These are phyloP conservation scores for Notospermus geniculatus DNA, from an alignment of 1,140 invertebrate genomes.

Conservation along the genomic window DNA sequence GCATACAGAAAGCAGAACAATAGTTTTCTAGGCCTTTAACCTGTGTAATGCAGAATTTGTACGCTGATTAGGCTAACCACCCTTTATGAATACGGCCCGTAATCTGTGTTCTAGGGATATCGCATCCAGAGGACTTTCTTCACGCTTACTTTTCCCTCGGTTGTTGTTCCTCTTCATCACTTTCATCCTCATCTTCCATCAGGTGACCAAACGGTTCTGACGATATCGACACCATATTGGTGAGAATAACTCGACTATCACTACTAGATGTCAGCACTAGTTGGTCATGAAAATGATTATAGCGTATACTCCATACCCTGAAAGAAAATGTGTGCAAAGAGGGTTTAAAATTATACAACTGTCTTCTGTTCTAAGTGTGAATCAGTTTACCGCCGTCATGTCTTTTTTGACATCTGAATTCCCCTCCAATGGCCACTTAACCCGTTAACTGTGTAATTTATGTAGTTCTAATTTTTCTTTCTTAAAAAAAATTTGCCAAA, in stretches of 20 bases:
- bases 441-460: no score
- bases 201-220: conserved; percentile 71
- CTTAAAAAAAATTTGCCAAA: no score
- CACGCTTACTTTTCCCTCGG: conserved; percentile 23
- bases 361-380: no score
- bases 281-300: conserved; percentile 96
- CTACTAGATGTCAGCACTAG: conserved; percentile 91
- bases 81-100: no score
- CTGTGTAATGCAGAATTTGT: no score
- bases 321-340: conserved; percentile 25
- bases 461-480: no score
- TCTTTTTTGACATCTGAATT: no score
- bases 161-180: conserved; percentile 58
- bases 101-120: neutral
- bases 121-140: neutral
- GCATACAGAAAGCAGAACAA: no score
- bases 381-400: no score
- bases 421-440: no score
- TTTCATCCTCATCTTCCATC: conserved; percentile 58
- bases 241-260: conserved; percentile 86
- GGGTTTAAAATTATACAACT: conserved; percentile 18
- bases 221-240: conserved; percentile 81
- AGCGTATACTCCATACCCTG: conserved; percentile 89
- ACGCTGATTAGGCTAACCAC: no score
- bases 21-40: no score